Conservation (phyloP, 2,888 invertebrate species). For the Eupeodes luniger region DNA sequence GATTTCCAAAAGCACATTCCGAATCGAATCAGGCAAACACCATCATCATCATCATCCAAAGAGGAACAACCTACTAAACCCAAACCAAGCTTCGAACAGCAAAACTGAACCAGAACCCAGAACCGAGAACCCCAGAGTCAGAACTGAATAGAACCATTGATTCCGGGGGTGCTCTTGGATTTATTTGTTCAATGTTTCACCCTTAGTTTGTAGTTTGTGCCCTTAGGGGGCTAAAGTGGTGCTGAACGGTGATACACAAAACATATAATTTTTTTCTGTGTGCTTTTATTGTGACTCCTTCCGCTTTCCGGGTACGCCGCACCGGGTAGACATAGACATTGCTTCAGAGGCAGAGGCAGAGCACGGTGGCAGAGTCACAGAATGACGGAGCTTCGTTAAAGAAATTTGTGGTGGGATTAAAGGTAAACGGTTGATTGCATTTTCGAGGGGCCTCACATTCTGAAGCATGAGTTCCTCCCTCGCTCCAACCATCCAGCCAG, state of each 20-base stretch:
- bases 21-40: slow-evolving; percentile 27
- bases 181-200: slow-evolving; percentile 64
- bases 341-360: not conserved
- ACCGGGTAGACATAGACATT: slow-evolving; percentile 6
- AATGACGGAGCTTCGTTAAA: slow-evolving; percentile 25
- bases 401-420: slow-evolving; percentile 71
- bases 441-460: slow-evolving; percentile 16
- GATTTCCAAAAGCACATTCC: slow-evolving; percentile 22
- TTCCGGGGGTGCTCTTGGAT: slow-evolving; percentile 64
- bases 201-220: slow-evolving; percentile 39
- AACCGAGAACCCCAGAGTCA: not conserved
- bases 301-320: slow-evolving; percentile 18
- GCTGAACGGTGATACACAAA: slow-evolving; percentile 40
- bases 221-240: slow-evolving; percentile 40
- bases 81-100: slow-evolving; percentile 24
- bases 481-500: too few relatives aligned
- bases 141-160: slow-evolving; percentile 37
- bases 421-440: slow-evolving; percentile 72
- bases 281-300: slow-evolving; percentile 31
- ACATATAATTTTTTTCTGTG: slow-evolving; percentile 48
- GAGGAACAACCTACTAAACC: not conserved
- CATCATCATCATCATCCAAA: not conserved
- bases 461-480: too few relatives aligned
- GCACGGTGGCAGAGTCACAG: not conserved
- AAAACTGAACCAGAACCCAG: not conserved